Conservation (phyloP, 92 coral and sea anemone species). For the Porites lobata region DNA sequence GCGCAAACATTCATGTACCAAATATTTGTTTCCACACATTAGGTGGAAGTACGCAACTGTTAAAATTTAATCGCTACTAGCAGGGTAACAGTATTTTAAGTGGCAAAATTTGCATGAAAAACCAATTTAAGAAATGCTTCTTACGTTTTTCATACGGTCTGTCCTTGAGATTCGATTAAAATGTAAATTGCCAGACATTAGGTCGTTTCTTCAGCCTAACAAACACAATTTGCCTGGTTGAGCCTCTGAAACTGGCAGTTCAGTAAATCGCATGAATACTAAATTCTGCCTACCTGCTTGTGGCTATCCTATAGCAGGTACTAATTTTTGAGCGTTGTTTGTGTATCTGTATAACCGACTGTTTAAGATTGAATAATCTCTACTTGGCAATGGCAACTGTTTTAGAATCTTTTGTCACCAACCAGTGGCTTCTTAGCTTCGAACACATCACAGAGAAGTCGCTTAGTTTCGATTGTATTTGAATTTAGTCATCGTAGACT, state of each 20-base stretch:
- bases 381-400: not conserved
- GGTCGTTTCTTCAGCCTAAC: not conserved
- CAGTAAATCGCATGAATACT: constrained; percentile 1
- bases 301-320: constrained; percentile 22
- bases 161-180: not conserved
- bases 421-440: too few relatives aligned
- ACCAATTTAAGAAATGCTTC: not conserved
- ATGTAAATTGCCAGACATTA: not conserved
- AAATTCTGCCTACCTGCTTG: constrained; percentile 27
- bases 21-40: constrained; percentile 1
- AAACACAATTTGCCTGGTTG: not conserved
- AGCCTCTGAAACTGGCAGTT: not conserved
- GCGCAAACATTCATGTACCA: constrained; percentile 13
- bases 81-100: not conserved
- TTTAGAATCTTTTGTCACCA: too few relatives aligned
- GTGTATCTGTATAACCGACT: not conserved
- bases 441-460: too few relatives aligned
- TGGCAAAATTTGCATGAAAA: constrained; percentile 35
- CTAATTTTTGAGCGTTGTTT: not conserved
- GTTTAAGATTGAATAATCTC: not conserved
- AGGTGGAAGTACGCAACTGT: constrained; percentile 11
- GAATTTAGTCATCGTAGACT: too few relatives aligned
- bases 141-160: constrained; percentile 48
- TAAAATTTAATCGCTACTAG: constrained; percentile 44
- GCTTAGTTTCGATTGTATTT: too few relatives aligned